phyloP scores from a whole-genome alignment of 2,797 vertebrate species.

The Natrix natrix region DNA sequence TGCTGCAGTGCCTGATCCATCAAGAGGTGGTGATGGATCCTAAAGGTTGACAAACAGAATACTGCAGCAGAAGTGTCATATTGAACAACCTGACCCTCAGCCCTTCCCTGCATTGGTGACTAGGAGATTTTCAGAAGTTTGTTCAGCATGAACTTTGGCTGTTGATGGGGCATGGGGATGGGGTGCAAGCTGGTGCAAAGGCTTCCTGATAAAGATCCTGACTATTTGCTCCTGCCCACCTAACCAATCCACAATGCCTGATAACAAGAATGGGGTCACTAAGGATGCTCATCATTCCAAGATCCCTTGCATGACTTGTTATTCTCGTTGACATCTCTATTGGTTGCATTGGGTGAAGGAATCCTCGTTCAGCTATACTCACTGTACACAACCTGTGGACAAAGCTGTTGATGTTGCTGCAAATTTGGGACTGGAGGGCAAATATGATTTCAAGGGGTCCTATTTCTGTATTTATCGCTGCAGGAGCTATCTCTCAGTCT shows the following conservation, averaged over 20 bases:
- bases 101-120: background rate
- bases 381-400: background rate
- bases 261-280: background rate
- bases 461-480: background rate
- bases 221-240: background rate
- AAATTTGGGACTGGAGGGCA: background rate
- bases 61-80: background rate
- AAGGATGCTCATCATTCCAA: background rate
- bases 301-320: background rate
- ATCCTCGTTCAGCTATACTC: background rate
- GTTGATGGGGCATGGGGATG: background rate
- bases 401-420: background rate
- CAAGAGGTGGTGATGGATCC: background rate
- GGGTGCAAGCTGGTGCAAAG: background rate
- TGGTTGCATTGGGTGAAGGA: background rate
- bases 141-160: background rate
- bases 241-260: background rate
- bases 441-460: background rate
- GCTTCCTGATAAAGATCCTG: background rate
- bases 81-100: background rate
- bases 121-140: background rate
- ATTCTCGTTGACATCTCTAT: background rate
- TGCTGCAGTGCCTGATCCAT: background rate
- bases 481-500: background rate
- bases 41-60: background rate